Base-by-base conservation (phyloP, 2,113 vertebrate genomes). In the Notothenia coriiceps region DNA sequence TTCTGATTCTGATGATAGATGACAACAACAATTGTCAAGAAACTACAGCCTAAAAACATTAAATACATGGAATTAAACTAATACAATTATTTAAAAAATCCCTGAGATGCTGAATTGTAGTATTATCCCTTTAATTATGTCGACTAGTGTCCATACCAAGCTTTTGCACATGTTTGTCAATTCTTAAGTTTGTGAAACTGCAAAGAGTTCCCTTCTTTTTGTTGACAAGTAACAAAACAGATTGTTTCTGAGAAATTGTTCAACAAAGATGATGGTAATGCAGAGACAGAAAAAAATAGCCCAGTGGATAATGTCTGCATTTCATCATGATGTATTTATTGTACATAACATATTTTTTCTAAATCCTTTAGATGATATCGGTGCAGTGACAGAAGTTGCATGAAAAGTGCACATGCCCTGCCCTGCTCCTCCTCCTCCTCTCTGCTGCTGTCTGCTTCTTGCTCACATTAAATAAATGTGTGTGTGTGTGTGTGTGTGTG, bases 341-440 rank as follows among this genome's bases (percentile, higher is more conserved):
- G 14, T 46, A 47, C 12, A 47, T 47, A 5, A 47, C 43, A 50
- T 33, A 22, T 22, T 57, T 76, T 6, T 25, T 47, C 49, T 64
- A 1, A 5, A 2, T 25, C 69, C 73, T 64, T 12, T 11, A 46
- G 69, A 70, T 43, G 66, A 55, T 81, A 80, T 35, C 49, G 70
- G 60, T 80, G 80, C 46, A 22, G 56, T 6, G 46, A 70, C 82
- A 55, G 0, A 25, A 49, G 18, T 10, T 43, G 15, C 35, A 60
- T 17, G 64, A 50, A 44, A 18, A 49, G 35, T 68, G 70, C 12
- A 70, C 2, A 29, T 15, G 40, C 50, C 56, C 17, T 40, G 47
- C 20, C 20, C 14, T 22, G 22, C 22, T 51, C 55, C 20, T 57
- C 56, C 52, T 70, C 67, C 14, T 12, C 18, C 50, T 12, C 25